Base-by-base conservation (phyloP, 2,888 invertebrate genomes). In the Listrodromus nycthemerus region DNA sequence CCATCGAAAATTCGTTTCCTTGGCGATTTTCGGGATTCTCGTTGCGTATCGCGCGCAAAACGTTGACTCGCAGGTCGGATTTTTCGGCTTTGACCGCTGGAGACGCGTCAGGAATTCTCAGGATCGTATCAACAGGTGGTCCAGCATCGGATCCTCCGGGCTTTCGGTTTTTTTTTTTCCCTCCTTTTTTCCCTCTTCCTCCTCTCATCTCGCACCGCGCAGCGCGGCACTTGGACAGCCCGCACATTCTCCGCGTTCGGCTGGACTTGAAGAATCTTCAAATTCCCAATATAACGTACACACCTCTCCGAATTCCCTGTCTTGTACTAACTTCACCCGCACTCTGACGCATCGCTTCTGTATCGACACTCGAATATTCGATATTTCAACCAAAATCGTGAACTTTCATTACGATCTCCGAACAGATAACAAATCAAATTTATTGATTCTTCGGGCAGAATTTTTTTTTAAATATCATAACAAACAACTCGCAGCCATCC, bases 71-170 rank as follows among this genome's bases (percentile, higher is more conserved):
- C 13, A 16, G 78, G 78, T 71, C 65, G 71, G 81, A 84, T 86
- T 78, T 86, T 86, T 82, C 67, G 80, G 71, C 86, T 78, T 85
- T 79, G 74, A 83, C 85, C 77, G 78, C 76, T 80, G 87, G 87
- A 87, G 87, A 87, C 87, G 87, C 88, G 86, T 86, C 85, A 87
- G 87, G 87, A 87, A 88, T 91, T 89, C 88, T 88, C 88, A 88
- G 87, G 87, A 87, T 82, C 63, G 85, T 87, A 90, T 91, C 91
- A 91, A 91, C 91, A 91, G 90, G 91, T 91, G 91, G 89, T 86
- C 81, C 78, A 84, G 74, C 78, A 58, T 63, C 78, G 74, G 58
- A 84, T 67, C 50, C 75, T 65, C 73, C 75, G 58, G 58, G 58
- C 58, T 30, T 61, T 61, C 58, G 58, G 21, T 55, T 80, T 80